phyloP scores from a whole-genome alignment of 92 coral and sea anemone genomes.

The Paragorgia papillata region DNA sequence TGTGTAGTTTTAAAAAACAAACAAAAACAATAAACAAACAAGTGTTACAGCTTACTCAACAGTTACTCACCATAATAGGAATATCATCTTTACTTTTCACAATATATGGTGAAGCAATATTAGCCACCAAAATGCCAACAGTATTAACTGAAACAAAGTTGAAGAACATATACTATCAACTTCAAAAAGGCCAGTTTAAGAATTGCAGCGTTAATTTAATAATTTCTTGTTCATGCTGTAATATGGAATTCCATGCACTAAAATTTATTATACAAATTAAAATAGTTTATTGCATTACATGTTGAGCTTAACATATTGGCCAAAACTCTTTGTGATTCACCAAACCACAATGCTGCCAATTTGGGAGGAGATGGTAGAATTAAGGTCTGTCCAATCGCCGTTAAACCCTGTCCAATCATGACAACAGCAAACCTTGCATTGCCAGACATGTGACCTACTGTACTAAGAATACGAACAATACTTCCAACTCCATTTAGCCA shows the following conservation, averaged over 20 bases:
- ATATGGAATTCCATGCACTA: too few relatives aligned
- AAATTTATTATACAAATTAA: too few relatives aligned
- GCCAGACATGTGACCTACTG: conserved; percentile 36
- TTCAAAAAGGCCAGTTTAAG: too few relatives aligned
- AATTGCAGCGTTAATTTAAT: too few relatives aligned
- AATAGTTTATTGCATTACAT: too few relatives aligned
- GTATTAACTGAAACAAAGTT: conserved; percentile 67
- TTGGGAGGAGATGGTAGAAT: conserved; percentile 85
- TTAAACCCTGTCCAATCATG: conserved; percentile 79
- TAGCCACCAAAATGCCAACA: conserved; percentile 77
- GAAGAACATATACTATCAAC: background rate
- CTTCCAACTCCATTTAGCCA: conserved; percentile 88
- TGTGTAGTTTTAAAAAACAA: too few relatives aligned
- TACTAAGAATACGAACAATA: conserved; percentile 71
- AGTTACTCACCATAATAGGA: conserved; percentile 65
- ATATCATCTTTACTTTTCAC: conserved; percentile 54
- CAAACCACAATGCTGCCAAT: conserved; percentile 96
- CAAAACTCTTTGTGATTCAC: conserved; percentile 75
- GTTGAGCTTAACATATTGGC: conserved; percentile 91
- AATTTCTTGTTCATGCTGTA: too few relatives aligned
- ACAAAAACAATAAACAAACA: background rate
- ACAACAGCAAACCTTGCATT: conserved; percentile 65
- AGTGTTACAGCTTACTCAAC: background rate
- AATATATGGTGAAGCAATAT: conserved; percentile 69
- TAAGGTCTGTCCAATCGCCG: conserved; percentile 88